Base-by-base conservation (phyloP, 2,888 invertebrate genomes). In the Pyralis farinalis region DNA sequence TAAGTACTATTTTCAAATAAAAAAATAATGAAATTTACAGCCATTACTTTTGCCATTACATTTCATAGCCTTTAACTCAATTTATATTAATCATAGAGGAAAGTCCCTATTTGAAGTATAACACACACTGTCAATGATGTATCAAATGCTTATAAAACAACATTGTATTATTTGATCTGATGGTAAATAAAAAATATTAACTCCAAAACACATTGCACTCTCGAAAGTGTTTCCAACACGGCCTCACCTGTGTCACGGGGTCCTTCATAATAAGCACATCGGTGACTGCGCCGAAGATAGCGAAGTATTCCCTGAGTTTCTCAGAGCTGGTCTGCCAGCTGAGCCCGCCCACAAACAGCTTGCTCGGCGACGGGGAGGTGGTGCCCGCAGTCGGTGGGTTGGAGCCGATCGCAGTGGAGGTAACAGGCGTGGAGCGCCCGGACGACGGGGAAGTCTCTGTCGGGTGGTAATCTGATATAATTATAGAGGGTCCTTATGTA, bases 191-290 rank as follows among this genome's bases (percentile, higher is more conserved):
- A n/a, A n/a, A n/a, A n/a, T n/a, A n/a, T n/a, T n/a, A n/a, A n/a
- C 30, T 10, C 10, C 39, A 31, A 12, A 11, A 37, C 10, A 10
- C 8, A 12, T 7, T 37, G 8, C 35, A 11, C 3, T 1, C 36
- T n/a, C n/a, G n/a, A n/a, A n/a, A n/a, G n/a, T n/a, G n/a, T n/a
- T n/a, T n/a, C n/a, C n/a, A 30, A 40, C 37, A 47, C 38, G 39
- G 42, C 2, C 77, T 68, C 52, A 97, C 97, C 95, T 96, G 96
- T 52, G 97, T 97, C 28, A 96, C 94, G 0, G 97, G 97, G 81
- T 97, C 97, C 90, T 97, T 97, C 97, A 97, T 97, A 66, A 97
- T 97, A 49, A 97, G 92, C 42, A 97, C 97, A 75, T 97, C 97
- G 22, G 96, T 95, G 53, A 97, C 96, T 3, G 94, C 94, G 43